phyloP scores from a whole-genome alignment of 2,888 invertebrate species.

The Tachina grossa region DNA sequence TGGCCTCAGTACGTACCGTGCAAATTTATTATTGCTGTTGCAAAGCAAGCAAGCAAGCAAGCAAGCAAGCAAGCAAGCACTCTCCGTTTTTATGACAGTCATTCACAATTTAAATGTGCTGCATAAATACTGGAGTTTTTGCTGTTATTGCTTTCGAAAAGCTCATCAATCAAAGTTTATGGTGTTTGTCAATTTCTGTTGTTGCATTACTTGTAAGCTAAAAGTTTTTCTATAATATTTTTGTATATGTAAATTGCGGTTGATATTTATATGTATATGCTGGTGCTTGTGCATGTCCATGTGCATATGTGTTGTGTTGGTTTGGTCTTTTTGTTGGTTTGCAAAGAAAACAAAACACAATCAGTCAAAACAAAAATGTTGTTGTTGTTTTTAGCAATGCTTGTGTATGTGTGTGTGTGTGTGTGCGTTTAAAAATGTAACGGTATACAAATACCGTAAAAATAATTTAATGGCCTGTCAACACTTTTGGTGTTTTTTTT shows the following conservation, averaged over 20 bases:
- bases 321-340: slow-evolving; percentile 25
- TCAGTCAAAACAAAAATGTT: slow-evolving; percentile 28
- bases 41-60: slow-evolving; percentile 5
- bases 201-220: slow-evolving; percentile 28
- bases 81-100: slow-evolving; percentile 48
- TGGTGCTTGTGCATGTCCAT: not conserved
- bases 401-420: slow-evolving; percentile 17
- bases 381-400: slow-evolving; percentile 24
- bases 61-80: not conserved
- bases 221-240: slow-evolving; percentile 34
- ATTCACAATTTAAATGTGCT: slow-evolving; percentile 34
- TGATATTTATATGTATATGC: not conserved
- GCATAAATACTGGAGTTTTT: slow-evolving; percentile 38
- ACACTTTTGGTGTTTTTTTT: slow-evolving; percentile 59
- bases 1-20: not conserved
- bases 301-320: not conserved
- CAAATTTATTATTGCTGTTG: slow-evolving; percentile 25
- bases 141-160: slow-evolving; percentile 59
- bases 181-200: slow-evolving; percentile 62
- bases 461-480: slow-evolving; percentile 67
- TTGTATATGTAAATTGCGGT: slow-evolving; percentile 53
- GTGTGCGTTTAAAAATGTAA: slow-evolving; percentile 29
- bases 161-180: slow-evolving; percentile 71
- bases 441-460: slow-evolving; percentile 61
- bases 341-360: slow-evolving; percentile 32